A percentile compares a stretch with the other conserved stretches of the same genome.
These are phyloP conservation scores for Eriosoma lanigerum DNA, from an alignment of 1,140 invertebrate species.

Conservation along the genomic window DNA sequence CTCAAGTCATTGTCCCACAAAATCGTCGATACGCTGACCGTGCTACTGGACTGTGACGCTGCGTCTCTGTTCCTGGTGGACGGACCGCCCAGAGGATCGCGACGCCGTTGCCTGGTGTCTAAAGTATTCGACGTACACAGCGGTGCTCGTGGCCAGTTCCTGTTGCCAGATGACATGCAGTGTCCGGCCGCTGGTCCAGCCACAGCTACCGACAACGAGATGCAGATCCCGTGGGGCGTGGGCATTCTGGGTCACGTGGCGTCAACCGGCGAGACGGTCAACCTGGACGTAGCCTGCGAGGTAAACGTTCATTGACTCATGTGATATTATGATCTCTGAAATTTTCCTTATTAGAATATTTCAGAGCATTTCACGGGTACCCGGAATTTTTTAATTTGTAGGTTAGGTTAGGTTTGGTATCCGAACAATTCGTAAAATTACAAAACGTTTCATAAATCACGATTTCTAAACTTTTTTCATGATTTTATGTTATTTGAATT, in stretches of 20 bases:
- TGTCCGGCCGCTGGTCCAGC: not conserved
- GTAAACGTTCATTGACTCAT: conserved; percentile 58
- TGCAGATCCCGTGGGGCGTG: conserved; percentile 62
- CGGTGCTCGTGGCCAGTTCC: conserved; percentile 57
- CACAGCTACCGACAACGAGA: conserved; percentile 57
- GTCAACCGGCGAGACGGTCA: conserved; percentile 63
- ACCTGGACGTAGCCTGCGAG: conserved; percentile 60
- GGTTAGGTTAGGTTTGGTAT: too few species aligned
- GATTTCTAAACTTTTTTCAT: too few species aligned
- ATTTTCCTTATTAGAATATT: too few species aligned
- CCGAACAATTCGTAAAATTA: too few species aligned
- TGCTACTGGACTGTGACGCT: conserved; percentile 60
- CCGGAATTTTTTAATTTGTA: too few species aligned
- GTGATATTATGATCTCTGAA: too few species aligned
- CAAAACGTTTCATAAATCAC: too few species aligned
- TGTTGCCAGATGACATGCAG: conserved; percentile 54
- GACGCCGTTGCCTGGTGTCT: conserved; percentile 59
- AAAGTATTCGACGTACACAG: conserved; percentile 60
- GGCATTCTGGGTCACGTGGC: conserved; percentile 68
- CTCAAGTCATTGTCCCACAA: conserved; percentile 60
- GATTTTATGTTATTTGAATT: too few species aligned
- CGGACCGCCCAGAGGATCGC: conserved; percentile 56
- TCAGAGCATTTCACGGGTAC: too few species aligned
- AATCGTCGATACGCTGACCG: conserved; percentile 60
- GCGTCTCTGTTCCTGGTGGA: conserved; percentile 61